Base-by-base conservation (phyloP, 92 coral and sea anemone genomes). In the Pocillopora meandrina region DNA sequence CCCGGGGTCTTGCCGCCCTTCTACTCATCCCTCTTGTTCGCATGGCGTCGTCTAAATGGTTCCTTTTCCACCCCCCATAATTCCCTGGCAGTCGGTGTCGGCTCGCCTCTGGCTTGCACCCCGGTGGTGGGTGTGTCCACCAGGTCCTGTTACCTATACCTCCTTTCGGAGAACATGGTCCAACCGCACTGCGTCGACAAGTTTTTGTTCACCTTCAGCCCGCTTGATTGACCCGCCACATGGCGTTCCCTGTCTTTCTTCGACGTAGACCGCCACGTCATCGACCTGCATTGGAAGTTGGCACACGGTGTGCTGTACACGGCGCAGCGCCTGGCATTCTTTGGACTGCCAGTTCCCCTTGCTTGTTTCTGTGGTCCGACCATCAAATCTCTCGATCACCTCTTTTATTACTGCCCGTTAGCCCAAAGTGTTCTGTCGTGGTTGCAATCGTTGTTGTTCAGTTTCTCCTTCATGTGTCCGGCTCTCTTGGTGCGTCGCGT, bases 11-110 rank as follows among this genome's bases (percentile, higher is more conserved):
- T 70, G 16, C 77, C 90, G 0, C 55, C 80, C 8, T 72, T 87
- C 15, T 74, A 61, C 33, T 0, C 0, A 1, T 61, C 79, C 7
- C 34, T 87, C 5, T 26, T 87, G 0, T 23, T 0, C 2, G 72
- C 86, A 56, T 87, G 90, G 90, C 13, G 20, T 63, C 19, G 14
- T 2, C 15, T 73, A 0, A 69, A 72, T 0, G 90, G 90, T 9
- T 49, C 61, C 7, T 42, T 36, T 20, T 10, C 10, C 0, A 2
- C 56, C 10, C 34, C 82, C 10, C 17, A 4, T 17, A 17, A n/a
- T 12, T 42, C 58, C n/a, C 23, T 80, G 13, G 72, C 16, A n/a
- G n/a, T n/a, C n/a, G n/a, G n/a, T 49, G 2, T 63, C 7, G 69
- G 18, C 9, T 23, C 19, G 10, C 16, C 84, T 5, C 5, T 9